Evolutionary conservation across 2,888 invertebrate genomes (phyloP).

Genomic region (Andrena dorsata): DNA sequence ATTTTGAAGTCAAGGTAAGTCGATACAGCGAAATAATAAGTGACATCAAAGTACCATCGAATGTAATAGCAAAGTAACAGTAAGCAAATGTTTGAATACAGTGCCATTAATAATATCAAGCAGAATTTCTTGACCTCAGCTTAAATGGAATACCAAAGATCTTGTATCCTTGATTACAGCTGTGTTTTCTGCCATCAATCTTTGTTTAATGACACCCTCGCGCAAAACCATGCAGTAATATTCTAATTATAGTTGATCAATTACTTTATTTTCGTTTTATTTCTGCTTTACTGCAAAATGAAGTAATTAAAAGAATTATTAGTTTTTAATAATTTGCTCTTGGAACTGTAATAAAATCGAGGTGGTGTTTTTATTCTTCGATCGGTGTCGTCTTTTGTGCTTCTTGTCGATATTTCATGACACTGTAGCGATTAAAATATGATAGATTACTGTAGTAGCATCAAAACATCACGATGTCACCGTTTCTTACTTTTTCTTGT

Average conservation of each 20-base stretch:
- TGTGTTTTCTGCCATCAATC: too few species aligned
- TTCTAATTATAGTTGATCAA: too few species aligned
- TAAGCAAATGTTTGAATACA: background rate
- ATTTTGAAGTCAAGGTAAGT: conserved; percentile 18
- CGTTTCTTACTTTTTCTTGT: background rate
- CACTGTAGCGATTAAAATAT: background rate
- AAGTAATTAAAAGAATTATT: background rate
- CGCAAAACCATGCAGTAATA: too few species aligned
- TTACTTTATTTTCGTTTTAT: background rate
- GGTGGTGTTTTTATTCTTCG: background rate
- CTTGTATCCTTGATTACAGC: too few species aligned
- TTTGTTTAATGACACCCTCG: too few species aligned
- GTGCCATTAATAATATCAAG: background rate
- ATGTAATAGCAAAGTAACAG: background rate
- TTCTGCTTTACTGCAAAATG: background rate
- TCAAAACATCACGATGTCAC: background rate
- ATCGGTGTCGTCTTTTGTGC: background rate
- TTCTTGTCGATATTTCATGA: background rate
- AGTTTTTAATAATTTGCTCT: background rate
- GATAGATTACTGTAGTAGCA: too few species aligned
- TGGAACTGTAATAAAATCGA: background rate
- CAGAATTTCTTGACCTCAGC: too few species aligned
- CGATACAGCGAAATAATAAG: background rate
- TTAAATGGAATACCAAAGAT: too few species aligned
- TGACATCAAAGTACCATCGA: background rate